Evolutionary conservation across 2,113 vertebrate genomes (phyloP).

Genomic region (Crotalus tigris): DNA sequence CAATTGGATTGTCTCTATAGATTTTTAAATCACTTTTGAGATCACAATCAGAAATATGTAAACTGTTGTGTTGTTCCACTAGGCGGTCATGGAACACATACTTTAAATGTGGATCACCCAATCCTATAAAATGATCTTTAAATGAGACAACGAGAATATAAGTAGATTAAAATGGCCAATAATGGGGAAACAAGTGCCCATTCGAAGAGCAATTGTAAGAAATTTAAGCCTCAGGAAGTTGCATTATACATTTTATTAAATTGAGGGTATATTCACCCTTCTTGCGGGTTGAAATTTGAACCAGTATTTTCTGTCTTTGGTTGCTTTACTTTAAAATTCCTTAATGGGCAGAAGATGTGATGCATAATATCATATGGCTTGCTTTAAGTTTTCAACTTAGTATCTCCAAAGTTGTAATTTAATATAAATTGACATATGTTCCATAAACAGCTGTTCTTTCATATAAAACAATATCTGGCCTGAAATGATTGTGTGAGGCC

Average conservation of each 20-base stretch:
- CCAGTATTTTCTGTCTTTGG: slow-evolving; percentile 93
- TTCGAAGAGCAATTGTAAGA: slow-evolving; percentile 87
- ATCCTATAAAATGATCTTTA: slow-evolving; percentile 82
- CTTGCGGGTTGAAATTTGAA: slow-evolving; percentile 88
- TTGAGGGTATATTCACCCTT: slow-evolving; percentile 95
- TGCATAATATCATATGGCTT: slow-evolving; percentile 83
- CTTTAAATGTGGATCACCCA: slow-evolving; percentile 72
- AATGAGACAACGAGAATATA: slow-evolving; percentile 79
- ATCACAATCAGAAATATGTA: slow-evolving; percentile 88
- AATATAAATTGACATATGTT: slow-evolving; percentile 88
- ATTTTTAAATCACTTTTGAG: slow-evolving; percentile 91
- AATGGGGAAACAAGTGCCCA: slow-evolving; percentile 88
- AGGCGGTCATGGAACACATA: slow-evolving; percentile 70
- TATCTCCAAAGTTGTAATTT: slow-evolving; percentile 89
- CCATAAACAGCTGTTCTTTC: slow-evolving; percentile 82
- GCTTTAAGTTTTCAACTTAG: slow-evolving; percentile 83
- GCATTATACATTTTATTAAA: slow-evolving; percentile 97
- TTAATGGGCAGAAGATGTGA: slow-evolving; percentile 88
- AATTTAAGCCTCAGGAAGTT: slow-evolving; percentile 92
- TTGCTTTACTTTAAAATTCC: slow-evolving; percentile 88
- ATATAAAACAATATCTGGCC: slow-evolving; percentile 75
- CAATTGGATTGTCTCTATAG: slow-evolving; percentile 88
- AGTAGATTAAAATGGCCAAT: slow-evolving; percentile 90
- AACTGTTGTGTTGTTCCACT: slow-evolving; percentile 85
- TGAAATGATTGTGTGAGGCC: slow-evolving; percentile 81